Conservation (phyloP, 2,888 invertebrate species). For the Cheiracanthium punctorium region DNA sequence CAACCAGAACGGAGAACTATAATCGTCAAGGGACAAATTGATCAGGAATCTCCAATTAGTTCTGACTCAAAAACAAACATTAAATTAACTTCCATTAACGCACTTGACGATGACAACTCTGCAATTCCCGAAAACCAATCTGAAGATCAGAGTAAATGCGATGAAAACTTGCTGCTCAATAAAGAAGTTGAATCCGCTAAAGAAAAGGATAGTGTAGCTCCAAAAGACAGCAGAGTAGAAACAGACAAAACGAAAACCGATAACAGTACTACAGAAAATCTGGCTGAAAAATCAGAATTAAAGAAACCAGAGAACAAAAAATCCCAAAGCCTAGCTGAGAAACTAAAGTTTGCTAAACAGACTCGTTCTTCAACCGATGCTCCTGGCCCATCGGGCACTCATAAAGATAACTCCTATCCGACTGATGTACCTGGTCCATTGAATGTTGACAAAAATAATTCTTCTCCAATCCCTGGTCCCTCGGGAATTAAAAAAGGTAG, state of each 20-base stretch:
- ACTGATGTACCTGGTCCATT: too few relatives aligned
- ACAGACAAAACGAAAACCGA: not conserved
- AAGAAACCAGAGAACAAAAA: not conserved
- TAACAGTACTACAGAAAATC: too few relatives aligned
- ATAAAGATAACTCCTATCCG: not conserved
- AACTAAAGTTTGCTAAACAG: not conserved
- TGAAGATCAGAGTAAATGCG: too few relatives aligned
- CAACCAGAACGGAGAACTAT: slow-evolving; percentile 51
- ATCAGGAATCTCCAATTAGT: slow-evolving; percentile 9
- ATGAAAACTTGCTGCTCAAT: too few relatives aligned
- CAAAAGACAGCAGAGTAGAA: not conserved
- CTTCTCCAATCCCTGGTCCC: too few relatives aligned
- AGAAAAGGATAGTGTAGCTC: too few relatives aligned
- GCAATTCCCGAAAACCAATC: not conserved
- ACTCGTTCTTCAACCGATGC: not conserved
- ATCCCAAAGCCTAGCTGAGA: not conserved
- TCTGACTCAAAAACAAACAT: not conserved
- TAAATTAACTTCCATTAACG: not conserved
- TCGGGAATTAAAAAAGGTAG: too few relatives aligned
- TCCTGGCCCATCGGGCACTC: not conserved
- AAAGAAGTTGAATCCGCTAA: too few relatives aligned
- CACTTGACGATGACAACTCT: not conserved
- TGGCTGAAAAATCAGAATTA: not conserved
- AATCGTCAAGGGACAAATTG: slow-evolving; percentile 38
- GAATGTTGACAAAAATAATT: too few relatives aligned